Evolutionary conservation across 2,113 vertebrate genomes (phyloP), one percentile per base, ranked within the genome.

Genomic region (Seriola dumerili): DNA sequence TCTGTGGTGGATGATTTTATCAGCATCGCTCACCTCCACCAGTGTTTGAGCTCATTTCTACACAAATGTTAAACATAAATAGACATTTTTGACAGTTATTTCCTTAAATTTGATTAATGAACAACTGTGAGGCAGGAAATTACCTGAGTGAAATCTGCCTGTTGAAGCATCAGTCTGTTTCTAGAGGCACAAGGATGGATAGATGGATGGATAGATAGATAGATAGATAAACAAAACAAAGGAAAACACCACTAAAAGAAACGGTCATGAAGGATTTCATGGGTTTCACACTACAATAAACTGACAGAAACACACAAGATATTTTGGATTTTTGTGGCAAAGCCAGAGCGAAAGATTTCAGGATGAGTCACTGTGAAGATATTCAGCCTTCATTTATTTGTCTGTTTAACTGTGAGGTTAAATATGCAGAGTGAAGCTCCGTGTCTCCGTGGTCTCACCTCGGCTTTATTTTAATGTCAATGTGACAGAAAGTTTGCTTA

Each of bases 281-380:
- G 29, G 29, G 29, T 29, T 29, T 29, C 29, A 29, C 29, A 29
- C 29, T 1, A 0, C 0, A 74, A 81, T 76, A 64, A 76, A 12
- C 34, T 7, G 46, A 55, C 50, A 36, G 66, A 59, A 80, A 75
- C 64, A 4, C 25, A n/a, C 3, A 2, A 50, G 57, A 74, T 79
- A 7, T 59, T 81, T 69, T 0, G 40, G 29, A 88, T 85, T 66
- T 63, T 68, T 89, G 85, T 85, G 87, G 73, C 63, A 32, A 10
- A 69, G 88, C 5, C 5, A 16, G 72, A 76, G 80, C 46, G 52
- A 40, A 4, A 65, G 8, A 44, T 8, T 71, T 42, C 36, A 59
- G 66, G 36, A 40, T 74, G 86, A 87, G 66, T 89, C 84, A 75
- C 5, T 1, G 4, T 4, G 62, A 50, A 88, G 70, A 68, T 34